Conservation (phyloP, 2,888 invertebrate genomes). For the Watsonalla binaria region DNA sequence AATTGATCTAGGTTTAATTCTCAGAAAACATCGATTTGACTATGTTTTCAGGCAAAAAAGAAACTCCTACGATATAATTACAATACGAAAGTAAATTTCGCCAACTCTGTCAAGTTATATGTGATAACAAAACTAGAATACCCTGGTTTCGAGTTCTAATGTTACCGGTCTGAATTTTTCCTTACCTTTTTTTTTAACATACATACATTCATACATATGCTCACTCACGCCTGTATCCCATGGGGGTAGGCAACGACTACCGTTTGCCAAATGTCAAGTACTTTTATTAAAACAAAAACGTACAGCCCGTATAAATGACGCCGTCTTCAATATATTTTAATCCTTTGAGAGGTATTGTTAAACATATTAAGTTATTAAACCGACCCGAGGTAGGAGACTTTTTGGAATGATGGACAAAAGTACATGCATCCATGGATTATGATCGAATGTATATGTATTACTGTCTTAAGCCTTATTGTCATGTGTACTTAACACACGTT, state of each 20-base stretch:
- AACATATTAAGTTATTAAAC: conserved; percentile 65
- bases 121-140: conserved; percentile 8
- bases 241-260: no score
- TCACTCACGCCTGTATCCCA: no score
- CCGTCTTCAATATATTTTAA: conserved; percentile 36
- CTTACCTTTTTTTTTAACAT: no score
- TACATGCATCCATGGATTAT: conserved; percentile 69
- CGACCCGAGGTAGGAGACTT: conserved; percentile 37
- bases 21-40: no score
- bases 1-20: no score
- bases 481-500: conserved; percentile 58
- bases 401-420: conserved; percentile 45
- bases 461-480: conserved; percentile 55
- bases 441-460: conserved; percentile 66
- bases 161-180: no score
- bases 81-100: no score
- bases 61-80: no score
- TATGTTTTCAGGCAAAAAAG: no score
- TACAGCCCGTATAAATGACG: conserved; percentile 18
- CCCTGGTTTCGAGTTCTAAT: no score
- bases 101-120: conserved; percentile 4
- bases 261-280: no score
- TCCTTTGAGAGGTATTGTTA: conserved; percentile 51
- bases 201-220: no score
- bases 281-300: conserved; percentile 5